These are phyloP conservation scores for Hoplodrina blanda DNA, from an alignment of 2,888 invertebrate species.

Conservation along the genomic window DNA sequence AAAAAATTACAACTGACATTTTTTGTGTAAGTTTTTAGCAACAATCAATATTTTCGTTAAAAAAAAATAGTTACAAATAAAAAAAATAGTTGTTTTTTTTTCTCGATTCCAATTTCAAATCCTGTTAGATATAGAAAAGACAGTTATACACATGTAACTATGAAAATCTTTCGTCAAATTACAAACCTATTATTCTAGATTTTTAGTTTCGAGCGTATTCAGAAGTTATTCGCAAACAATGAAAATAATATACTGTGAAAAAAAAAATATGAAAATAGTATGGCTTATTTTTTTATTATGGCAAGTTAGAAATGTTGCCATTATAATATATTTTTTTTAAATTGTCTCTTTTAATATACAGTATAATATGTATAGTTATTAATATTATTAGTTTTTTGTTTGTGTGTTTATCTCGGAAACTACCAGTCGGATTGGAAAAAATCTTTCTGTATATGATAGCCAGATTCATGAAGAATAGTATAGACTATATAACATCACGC, in stretches of 20 bases:
- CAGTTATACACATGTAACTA: slow-evolving; percentile 52
- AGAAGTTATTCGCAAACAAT: slow-evolving; percentile 16
- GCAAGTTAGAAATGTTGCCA: neutral
- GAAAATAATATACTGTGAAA: too few relatives aligned
- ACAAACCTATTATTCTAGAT: slow-evolving; percentile 44
- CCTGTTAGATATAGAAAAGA: slow-evolving; percentile 34
- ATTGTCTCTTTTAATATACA: too few relatives aligned
- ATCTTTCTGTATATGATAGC: too few relatives aligned
- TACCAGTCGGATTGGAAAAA: too few relatives aligned
- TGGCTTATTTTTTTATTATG: neutral
- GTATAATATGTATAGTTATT: too few relatives aligned
- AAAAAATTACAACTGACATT: slow-evolving; percentile 23
- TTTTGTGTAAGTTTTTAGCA: slow-evolving; percentile 6
- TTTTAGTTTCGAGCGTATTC: slow-evolving; percentile 35
- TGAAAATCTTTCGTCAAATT: slow-evolving; percentile 50
- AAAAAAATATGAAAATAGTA: neutral
- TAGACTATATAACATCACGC: too few relatives aligned
- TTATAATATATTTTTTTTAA: neutral
- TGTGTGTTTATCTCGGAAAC: too few relatives aligned
- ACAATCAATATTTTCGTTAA: neutral
- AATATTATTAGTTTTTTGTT: too few relatives aligned
- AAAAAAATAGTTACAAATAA: neutral
- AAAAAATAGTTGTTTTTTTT: slow-evolving; percentile 10
- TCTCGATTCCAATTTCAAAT: slow-evolving; percentile 40
- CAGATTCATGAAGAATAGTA: too few relatives aligned